Percentiles rank a stretch among this genome's conserved stretches.
Conservation (phyloP, 1,140 invertebrate genomes). For the Zaprionus capensis region DNA sequence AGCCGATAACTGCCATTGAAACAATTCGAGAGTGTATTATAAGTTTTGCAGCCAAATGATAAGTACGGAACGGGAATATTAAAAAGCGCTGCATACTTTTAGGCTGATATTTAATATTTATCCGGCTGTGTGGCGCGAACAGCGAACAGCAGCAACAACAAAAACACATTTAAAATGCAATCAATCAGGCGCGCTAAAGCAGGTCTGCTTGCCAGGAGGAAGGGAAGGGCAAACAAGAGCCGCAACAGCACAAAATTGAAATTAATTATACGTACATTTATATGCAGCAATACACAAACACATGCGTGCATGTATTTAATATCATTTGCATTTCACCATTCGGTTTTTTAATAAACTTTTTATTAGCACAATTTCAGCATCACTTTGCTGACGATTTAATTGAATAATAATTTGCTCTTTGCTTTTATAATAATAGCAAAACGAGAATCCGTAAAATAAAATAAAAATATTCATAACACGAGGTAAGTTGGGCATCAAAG, state of each 20-base stretch:
- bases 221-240: constrained; percentile 28
- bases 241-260: constrained; percentile 46
- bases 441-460: background rate
- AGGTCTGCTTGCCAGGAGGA: background rate
- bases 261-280: constrained; percentile 68
- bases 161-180: constrained; percentile 64
- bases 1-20: background rate
- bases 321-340: constrained; percentile 19
- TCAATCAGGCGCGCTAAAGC: constrained; percentile 45
- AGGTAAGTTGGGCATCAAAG: background rate
- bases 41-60: background rate
- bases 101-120: constrained; percentile 24
- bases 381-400: constrained; percentile 33
- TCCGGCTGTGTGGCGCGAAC: background rate
- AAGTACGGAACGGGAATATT: background rate
- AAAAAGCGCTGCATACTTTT: constrained; percentile 38
- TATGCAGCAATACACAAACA: background rate
- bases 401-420: constrained; percentile 42
- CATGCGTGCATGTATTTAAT: constrained; percentile 3
- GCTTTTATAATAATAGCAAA: constrained; percentile 8
- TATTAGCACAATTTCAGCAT: constrained; percentile 28
- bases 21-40: background rate
- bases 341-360: constrained; percentile 54
- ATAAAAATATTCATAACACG: background rate
- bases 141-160: constrained; percentile 1